Evolutionary conservation across 1,140 invertebrate species (phyloP).

Genomic region (Aphidius gifuensis): DNA sequence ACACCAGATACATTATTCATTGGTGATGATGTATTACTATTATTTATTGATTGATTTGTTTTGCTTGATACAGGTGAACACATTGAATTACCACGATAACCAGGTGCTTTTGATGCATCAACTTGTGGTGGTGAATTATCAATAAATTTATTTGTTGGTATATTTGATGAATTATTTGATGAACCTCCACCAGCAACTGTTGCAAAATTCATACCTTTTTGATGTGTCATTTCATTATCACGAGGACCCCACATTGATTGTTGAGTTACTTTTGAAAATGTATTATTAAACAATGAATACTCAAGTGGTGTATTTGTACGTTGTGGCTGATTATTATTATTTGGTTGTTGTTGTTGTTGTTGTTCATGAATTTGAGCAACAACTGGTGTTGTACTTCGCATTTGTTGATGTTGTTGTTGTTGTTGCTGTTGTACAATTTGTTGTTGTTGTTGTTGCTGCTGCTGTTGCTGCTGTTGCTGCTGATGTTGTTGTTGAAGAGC

Average conservation of each 20-base stretch:
- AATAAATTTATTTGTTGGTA: constrained; percentile 55
- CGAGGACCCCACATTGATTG: constrained; percentile 63
- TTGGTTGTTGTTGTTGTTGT: constrained; percentile 30
- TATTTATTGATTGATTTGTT: constrained; percentile 43
- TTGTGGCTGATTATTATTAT: constrained; percentile 15
- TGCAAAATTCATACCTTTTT: constrained; percentile 72
- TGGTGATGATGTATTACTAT: constrained; percentile 1
- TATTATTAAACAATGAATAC: constrained; percentile 78
- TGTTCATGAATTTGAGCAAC: constrained; percentile 31
- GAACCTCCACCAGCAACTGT: constrained; percentile 66
- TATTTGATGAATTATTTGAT: constrained; percentile 46
- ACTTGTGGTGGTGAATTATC: constrained; percentile 62
- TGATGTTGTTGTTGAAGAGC: constrained; percentile 24
- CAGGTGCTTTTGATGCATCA: constrained; percentile 78
- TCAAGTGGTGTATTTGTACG: constrained; percentile 55
- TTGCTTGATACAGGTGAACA: constrained; percentile 71
- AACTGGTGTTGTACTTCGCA: constrained; percentile 38
- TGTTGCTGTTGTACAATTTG: constrained; percentile 30
- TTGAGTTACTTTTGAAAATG: constrained; percentile 63
- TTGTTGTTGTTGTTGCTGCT: constrained; percentile 30
- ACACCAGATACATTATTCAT: constrained; percentile 25
- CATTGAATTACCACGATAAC: constrained; percentile 69
- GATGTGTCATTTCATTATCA: constrained; percentile 59
- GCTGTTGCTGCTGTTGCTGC: no score
- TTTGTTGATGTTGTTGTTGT: constrained; percentile 33